A percentile compares a stretch with the other conserved stretches of the same genome.
phyloP scores from a whole-genome alignment of 2,797 vertebrate species.

The Lateolabrax maculatus region DNA sequence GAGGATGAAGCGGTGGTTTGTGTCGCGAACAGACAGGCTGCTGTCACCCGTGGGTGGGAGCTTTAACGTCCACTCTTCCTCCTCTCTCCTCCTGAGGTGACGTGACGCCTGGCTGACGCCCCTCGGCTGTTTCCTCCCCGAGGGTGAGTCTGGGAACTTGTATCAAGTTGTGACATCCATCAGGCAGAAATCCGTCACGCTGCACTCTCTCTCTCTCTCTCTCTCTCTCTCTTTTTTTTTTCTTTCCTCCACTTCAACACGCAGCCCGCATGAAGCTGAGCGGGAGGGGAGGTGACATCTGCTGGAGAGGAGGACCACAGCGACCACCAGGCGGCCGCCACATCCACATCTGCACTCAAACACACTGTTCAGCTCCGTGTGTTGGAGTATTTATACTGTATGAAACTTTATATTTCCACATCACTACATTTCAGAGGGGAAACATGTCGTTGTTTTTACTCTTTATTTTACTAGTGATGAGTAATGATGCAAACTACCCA shows the following conservation, averaged over 20 bases:
- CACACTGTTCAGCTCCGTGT: no score
- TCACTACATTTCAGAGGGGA: not conserved
- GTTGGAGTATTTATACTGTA: not conserved
- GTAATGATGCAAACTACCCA: not conserved
- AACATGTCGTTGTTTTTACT: not conserved
- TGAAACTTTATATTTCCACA: not conserved
- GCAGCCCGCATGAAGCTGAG: not conserved
- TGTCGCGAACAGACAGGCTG: not conserved
- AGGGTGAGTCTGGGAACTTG: not conserved
- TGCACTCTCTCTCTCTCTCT: not conserved
- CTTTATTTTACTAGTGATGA: no score
- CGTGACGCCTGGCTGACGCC: not conserved
- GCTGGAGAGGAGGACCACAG: slow-evolving; percentile 54
- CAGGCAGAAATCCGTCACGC: not conserved
- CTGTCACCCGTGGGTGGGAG: not conserved
- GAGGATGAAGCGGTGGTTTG: not conserved
- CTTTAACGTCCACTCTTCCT: rapidly evolving
- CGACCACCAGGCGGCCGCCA: not conserved
- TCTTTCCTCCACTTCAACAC: rapidly evolving
- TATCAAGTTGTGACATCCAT: not conserved
- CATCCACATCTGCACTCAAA: not conserved
- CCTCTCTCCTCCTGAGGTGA: not conserved
- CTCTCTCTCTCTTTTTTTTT: no score
- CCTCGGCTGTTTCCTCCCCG: not conserved
- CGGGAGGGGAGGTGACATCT: slow-evolving; percentile 46